Base-by-base conservation (phyloP, 1,140 invertebrate genomes). In the Bradysia coprophila region DNA sequence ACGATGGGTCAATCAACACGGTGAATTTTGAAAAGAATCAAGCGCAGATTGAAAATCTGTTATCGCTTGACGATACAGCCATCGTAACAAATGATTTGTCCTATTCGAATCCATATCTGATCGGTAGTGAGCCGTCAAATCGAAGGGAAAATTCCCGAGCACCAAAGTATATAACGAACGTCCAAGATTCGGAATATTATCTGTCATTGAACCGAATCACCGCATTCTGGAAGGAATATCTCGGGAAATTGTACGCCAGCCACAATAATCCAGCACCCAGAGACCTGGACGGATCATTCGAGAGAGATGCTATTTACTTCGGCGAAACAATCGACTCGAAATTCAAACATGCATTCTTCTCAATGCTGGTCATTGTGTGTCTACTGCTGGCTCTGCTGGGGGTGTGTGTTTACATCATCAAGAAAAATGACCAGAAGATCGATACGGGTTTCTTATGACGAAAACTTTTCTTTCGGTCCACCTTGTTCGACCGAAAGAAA, bases 271-370 rank as follows among this genome's bases (percentile, higher is more conserved):
- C n/a, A n/a, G n/a, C n/a, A n/a, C n/a, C n/a, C n/a, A n/a, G n/a
- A n/a, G n/a, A n/a, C n/a, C n/a, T n/a, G n/a, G n/a, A n/a, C n/a
- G n/a, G n/a, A n/a, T n/a, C n/a, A n/a, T n/a, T n/a, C n/a, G n/a
- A n/a, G n/a, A n/a, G n/a, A n/a, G n/a, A n/a, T n/a, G n/a, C n/a
- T n/a, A n/a, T n/a, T n/a, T n/a, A n/a, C n/a, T n/a, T n/a, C n/a
- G n/a, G n/a, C n/a, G 32, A 13, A 15, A 16, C 32, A 11, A 34
- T 56, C 49, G 56, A 54, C 5, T 48, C 52, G 9, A 54, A 58
- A 19, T 61, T 58, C 42, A 51, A 53, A 2, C 56, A 59, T 32
- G 58, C 58, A 2, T 61, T 61, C 38, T 61, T 54, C 41, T 54
- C 51, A 8, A 51, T 60, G 53, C 31, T 56, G 19, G 54, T 46